Evolutionary conservation across 2,888 invertebrate species (phyloP).

Genomic region (Teleiodes luculella): DNA sequence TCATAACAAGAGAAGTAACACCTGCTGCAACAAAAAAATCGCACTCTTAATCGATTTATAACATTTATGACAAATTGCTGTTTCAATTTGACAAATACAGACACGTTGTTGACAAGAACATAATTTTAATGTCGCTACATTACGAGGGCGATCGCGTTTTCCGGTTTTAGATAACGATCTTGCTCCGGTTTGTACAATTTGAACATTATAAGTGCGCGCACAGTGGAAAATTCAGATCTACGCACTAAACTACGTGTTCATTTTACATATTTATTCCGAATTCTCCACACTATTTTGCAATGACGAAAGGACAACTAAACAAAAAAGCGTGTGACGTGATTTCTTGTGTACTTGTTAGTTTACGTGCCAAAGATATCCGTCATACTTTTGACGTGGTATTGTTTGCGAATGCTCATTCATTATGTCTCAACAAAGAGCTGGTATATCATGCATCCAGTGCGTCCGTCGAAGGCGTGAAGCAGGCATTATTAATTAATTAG

Average conservation of each 20-base stretch:
- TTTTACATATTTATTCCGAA: not conserved
- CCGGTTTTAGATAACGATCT: constrained; percentile 43
- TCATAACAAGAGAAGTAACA: not conserved
- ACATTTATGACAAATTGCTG: constrained; percentile 23
- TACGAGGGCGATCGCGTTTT: constrained; percentile 28
- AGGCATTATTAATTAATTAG: too few relatives aligned
- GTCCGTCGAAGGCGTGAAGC: too few relatives aligned
- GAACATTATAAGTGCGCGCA: not conserved
- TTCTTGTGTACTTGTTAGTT: too few relatives aligned
- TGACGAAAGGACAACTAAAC: too few relatives aligned
- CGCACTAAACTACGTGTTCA: not conserved
- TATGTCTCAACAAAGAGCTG: too few relatives aligned
- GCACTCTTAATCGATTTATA: not conserved
- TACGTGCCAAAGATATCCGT: too few relatives aligned
- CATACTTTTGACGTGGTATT: too few relatives aligned
- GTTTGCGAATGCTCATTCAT: too few relatives aligned
- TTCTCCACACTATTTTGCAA: too few relatives aligned
- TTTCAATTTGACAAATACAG: constrained; percentile 12
- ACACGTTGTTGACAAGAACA: constrained; percentile 27
- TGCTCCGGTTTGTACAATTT: constrained; percentile 22
- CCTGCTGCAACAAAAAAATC: not conserved
- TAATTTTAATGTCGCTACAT: constrained; percentile 7
- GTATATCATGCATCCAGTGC: too few relatives aligned
- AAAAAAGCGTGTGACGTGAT: too few relatives aligned
- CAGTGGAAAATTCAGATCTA: not conserved